Base-by-base conservation (phyloP, 2,113 vertebrate species). In the Phalacrocorax carbo region DNA sequence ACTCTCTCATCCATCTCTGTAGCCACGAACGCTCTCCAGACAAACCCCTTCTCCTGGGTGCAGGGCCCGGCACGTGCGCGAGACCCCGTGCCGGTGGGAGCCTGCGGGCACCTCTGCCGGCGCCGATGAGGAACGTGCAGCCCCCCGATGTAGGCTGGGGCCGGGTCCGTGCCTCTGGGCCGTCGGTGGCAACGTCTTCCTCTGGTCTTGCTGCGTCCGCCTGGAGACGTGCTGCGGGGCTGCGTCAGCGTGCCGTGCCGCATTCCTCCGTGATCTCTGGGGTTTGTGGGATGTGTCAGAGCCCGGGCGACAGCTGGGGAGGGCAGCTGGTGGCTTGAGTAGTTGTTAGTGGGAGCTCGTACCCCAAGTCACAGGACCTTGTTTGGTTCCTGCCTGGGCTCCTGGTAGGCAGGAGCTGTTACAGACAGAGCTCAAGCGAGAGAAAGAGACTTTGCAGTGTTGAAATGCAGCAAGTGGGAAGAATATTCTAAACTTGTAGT, bases 11-110 rank as follows among this genome's bases (percentile, higher is more conserved):
- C 46, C 26, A 15, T 19, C 14, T 58, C 17, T 6, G 23, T 12
- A 52, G 38, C 61, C 10, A 2, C 7, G 32, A 55, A 3, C 1
- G 15, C 11, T 52, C 48, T 27, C 32, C 49, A 17, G 48, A 20
- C 13, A 12, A 64, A 15, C 22, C 29, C 2, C 32, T 22, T 29
- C 38, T 29, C 5, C 14, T 27, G 38, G 25, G 15, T 5, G 42
- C 9, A 4, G 42, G 19, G 34, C 32, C 32, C 3, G 17, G 29
- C 23, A 5, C 0, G 4, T 4, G 51, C 4, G 6, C 9, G 23
- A 34, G 49, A 13, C 18, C 49, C 17, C 6, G 1, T 44, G 42
- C 52, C 5, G 4, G 15, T 55, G 7, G 2, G 40, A 57, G 40
- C 40, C 54, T 58, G 54, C 38, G 9, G 4, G 38, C 11, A 30